phyloP scores from a whole-genome alignment of 2,888 invertebrate species.

The Dasysyrphus tricinctus region DNA sequence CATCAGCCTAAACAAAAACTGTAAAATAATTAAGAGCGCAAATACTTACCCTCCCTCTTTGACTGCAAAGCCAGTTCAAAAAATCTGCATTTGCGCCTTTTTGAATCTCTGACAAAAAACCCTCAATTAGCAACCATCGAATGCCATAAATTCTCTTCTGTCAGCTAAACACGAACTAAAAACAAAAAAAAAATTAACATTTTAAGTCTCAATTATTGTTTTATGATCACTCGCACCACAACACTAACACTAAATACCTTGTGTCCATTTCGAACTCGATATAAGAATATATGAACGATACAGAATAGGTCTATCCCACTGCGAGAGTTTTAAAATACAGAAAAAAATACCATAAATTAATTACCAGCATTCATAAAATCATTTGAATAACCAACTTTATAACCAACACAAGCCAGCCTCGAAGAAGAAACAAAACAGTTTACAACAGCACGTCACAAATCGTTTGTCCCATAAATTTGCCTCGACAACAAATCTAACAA shows the following conservation, averaged over 20 bases:
- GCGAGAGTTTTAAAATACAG: constrained; percentile 46
- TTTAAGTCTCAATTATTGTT: constrained; percentile 71
- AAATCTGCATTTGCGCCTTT: not conserved
- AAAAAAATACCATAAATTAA: constrained; percentile 70
- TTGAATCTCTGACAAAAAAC: constrained; percentile 31
- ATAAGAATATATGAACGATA: not conserved
- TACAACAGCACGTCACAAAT: constrained; percentile 75
- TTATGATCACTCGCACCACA: constrained; percentile 57
- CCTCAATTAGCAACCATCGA: constrained; percentile 68
- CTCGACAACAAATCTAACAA: constrained; percentile 75
- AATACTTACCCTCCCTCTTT: not conserved
- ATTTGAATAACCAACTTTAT: constrained; percentile 68
- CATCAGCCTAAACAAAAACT: not conserved
- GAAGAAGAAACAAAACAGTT: constrained; percentile 69
- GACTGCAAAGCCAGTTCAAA: not conserved
- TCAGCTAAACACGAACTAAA: constrained; percentile 24
- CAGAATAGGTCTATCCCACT: constrained; percentile 47
- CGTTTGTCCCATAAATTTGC: constrained; percentile 75
- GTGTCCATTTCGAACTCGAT: not conserved
- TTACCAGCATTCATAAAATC: constrained; percentile 71
- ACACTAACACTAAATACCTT: constrained; percentile 16
- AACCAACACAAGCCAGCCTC: constrained; percentile 7
- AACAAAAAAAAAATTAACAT: constrained; percentile 10
- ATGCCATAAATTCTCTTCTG: constrained; percentile 53
- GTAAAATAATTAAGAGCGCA: constrained; percentile 15